Evolutionary conservation across 1,140 invertebrate genomes (phyloP), one percentile per base, ranked within the genome.

Genomic region (Tetramorium alpestre): DNA sequence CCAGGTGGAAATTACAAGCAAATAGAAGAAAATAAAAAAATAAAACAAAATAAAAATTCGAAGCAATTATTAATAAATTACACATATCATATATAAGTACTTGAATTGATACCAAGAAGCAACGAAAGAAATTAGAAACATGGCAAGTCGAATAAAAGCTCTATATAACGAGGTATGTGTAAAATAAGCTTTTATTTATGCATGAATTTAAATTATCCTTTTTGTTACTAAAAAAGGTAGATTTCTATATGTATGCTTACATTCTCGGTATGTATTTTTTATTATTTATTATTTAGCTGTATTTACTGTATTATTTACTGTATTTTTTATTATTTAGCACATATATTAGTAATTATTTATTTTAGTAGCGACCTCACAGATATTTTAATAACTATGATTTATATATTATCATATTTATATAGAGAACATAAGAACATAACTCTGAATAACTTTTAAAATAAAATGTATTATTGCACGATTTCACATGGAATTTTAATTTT

Each of bases 121-220:
- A 18, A 8, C 11, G 13, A 7, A 38, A 76, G 3, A 41, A 58
- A 38, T 13, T 28, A 44, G 62, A 47, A 18, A n/a, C 16, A 77
- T 77, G 75, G 75, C 56, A 77, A 47, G 0, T 77, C 75, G 58
- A 28, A 62, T 60, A 1, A 60, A 62, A 41, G 73, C 56, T 62
- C 22, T 77, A 1, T 77, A 77, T 25, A 47, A 62, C 47, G 22
- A 77, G 56, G 75, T 62, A 62, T 5, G 25, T 54, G 11, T 54
- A 73, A 18, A 38, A 73, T 70, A 69, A 44, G 1, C 10, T 10
- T 44, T 11, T 67, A 67, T 22, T 67, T 25, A 7, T 1, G 22
- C 10, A 67, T 25, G 47, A 13, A 47, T 25, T 67, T 25, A 67
- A 47, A 22, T 44, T 69, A 25, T 25, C 5, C 22, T 25, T 58